Evolutionary conservation across 2,113 vertebrate genomes (phyloP).

Genomic region (Cariama cristata): DNA sequence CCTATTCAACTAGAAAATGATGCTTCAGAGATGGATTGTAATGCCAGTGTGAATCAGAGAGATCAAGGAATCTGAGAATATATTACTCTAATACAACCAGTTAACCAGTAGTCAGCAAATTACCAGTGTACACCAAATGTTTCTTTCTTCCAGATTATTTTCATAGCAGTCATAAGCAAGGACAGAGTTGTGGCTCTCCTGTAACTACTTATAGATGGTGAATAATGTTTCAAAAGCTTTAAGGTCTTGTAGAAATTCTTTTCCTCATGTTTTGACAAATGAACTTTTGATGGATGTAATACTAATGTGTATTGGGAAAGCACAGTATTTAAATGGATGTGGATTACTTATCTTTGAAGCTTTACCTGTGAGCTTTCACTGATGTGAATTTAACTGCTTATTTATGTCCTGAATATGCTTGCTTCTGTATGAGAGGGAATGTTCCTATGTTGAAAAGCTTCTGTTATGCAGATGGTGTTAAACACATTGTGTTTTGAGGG

Average conservation of each 20-base stretch:
- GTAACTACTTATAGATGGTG: background rate
- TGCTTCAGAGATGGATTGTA: background rate
- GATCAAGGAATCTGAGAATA: background rate
- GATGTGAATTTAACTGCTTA: background rate
- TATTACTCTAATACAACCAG: background rate
- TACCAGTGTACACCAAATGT: background rate
- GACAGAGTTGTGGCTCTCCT: background rate
- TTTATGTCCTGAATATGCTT: background rate
- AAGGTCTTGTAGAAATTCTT: background rate
- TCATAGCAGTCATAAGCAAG: background rate
- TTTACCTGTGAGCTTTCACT: background rate
- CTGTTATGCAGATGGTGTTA: background rate
- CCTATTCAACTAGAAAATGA: background rate
- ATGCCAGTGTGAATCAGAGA: background rate
- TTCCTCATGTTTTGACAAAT: background rate
- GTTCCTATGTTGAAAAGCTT: background rate
- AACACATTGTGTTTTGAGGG: background rate
- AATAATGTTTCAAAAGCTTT: background rate
- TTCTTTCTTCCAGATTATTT: background rate
- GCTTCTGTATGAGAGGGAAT: background rate
- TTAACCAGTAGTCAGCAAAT: background rate
- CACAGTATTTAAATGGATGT: background rate
- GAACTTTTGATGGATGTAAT: background rate
- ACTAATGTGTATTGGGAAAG: background rate
- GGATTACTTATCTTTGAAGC: background rate